Conservation (phyloP, 2,113 vertebrate species). For the Ictidomys tridecemlineatus region DNA sequence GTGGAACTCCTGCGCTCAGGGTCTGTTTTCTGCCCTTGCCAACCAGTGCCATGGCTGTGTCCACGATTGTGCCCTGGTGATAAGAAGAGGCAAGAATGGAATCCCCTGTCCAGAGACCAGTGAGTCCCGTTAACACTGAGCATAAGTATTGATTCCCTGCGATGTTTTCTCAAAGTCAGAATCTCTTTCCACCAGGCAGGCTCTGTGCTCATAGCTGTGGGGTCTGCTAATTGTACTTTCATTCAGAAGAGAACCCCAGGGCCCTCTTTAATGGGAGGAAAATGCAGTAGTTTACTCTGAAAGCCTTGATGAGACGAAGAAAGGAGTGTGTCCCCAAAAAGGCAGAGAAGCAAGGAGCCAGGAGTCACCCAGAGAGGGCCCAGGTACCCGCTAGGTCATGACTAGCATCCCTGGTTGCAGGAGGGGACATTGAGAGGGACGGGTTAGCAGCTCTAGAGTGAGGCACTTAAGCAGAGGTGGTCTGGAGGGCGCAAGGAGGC, state of each 20-base stretch:
- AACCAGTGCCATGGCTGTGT: not conserved
- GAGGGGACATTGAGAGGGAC: not conserved
- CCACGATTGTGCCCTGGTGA: not conserved
- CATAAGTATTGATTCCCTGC: not conserved
- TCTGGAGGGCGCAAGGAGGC: not conserved
- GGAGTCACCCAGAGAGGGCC: not conserved
- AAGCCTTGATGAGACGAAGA: not conserved
- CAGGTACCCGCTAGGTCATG: no score
- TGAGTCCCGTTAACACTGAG: not conserved
- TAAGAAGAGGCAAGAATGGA: constrained; percentile 5
- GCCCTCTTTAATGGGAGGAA: not conserved
- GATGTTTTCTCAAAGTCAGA: constrained; percentile 18
- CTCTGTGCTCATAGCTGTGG: not conserved
- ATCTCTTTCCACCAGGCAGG: not conserved
- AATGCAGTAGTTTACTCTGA: not conserved
- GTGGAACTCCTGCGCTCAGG: not conserved
- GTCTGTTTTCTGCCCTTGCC: not conserved
- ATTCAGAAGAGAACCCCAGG: not conserved
- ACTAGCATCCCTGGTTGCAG: not conserved
- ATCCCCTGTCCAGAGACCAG: not conserved
- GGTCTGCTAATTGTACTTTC: not conserved
- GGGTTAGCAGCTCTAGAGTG: not conserved
- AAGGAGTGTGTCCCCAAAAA: not conserved
- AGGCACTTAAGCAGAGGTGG: not conserved
- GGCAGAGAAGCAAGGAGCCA: not conserved